phyloP scores from a whole-genome alignment of 2,888 invertebrate species.

The Hoplodrina ambigua region DNA sequence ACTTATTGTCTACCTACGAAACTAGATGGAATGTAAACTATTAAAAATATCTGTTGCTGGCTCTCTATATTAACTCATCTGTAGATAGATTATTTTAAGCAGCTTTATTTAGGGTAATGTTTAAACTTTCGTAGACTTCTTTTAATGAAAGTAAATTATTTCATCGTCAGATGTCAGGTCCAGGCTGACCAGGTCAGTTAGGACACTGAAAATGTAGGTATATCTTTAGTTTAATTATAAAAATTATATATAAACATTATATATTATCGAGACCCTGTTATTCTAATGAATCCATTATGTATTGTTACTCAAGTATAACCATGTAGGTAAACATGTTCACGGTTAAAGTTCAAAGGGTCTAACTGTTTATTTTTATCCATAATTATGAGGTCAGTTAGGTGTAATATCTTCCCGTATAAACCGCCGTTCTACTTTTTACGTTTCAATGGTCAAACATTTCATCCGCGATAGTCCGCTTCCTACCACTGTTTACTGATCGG shows the following conservation, averaged over 20 bases:
- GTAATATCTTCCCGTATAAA: conserved; percentile 19
- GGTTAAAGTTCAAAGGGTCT: conserved; percentile 42
- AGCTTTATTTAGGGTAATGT: conserved; percentile 4
- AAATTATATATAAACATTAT: conserved; percentile 17
- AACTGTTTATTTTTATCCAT: conserved; percentile 46
- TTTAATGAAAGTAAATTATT: conserved; percentile 46
- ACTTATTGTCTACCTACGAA: conserved; percentile 3
- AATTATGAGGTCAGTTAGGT: conserved; percentile 40
- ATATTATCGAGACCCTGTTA: neutral
- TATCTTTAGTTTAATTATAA: too few species aligned
- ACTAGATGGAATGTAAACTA: conserved; percentile 24
- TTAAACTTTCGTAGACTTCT: conserved; percentile 27
- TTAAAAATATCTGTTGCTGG: conserved; percentile 5
- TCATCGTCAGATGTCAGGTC: too few species aligned
- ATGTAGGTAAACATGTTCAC: conserved; percentile 31
- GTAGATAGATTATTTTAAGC: conserved; percentile 29
- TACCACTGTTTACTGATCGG: conserved; percentile 38
- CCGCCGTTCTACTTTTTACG: conserved; percentile 57
- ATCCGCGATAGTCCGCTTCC: conserved; percentile 49
- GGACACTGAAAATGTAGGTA: conserved; percentile 32
- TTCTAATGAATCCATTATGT: neutral
- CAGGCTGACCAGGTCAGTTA: too few species aligned
- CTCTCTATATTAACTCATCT: conserved; percentile 3
- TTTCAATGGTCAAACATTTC: conserved; percentile 54
- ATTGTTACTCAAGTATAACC: conserved; percentile 5